Evolutionary conservation across 2,888 invertebrate species (phyloP), one percentile per base, ranked within the genome.

Genomic region (Laothoe populi): DNA sequence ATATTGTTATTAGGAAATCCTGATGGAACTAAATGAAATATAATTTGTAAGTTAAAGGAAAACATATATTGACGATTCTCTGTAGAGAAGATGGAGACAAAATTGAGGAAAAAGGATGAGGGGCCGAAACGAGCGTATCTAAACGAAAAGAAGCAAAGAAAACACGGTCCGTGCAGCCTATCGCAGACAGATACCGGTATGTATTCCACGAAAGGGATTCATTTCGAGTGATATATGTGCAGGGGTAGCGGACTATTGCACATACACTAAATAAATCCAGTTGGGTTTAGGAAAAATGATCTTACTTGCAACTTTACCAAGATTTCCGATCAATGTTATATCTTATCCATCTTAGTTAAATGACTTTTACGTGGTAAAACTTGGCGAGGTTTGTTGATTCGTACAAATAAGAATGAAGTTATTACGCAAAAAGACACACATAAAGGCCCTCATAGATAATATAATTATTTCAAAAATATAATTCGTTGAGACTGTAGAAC

Each of bases 91-190:
- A 23, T n/a, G 23, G 42, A 13, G 58, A 81, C 77, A 66, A 78
- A 79, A 84, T 78, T 76, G 80, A 76, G 77, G 78, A 78, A 74
- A 73, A 65, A 63, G 82, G 78, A 82, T 83, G 77, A 80, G 75
- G 68, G 75, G 63, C 69, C 74, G 68, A 79, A 81, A 77, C 74
- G 70, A 75, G 75, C 76, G 79, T 79, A 80, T 81, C 80, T 80
- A 81, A 83, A 82, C 81, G 79, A 84, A 83, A 81, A 77, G 74
- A 80, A 79, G 78, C 74, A 73, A 74, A 71, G 77, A 70, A 74
- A 81, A 74, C 74, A 72, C 70, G 70, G 75, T 76, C 79, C 81
- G 79, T 78, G 72, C 70, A 70, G 72, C 72, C 73, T 84, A 82
- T 84, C 84, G 78, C 74, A 68, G 72, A 72, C 69, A 80, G 78